Percentiles rank a stretch among this genome's conserved stretches.
phyloP scores from a whole-genome alignment of 2,797 vertebrate species.

The Odontamblyopus lacepedii region DNA sequence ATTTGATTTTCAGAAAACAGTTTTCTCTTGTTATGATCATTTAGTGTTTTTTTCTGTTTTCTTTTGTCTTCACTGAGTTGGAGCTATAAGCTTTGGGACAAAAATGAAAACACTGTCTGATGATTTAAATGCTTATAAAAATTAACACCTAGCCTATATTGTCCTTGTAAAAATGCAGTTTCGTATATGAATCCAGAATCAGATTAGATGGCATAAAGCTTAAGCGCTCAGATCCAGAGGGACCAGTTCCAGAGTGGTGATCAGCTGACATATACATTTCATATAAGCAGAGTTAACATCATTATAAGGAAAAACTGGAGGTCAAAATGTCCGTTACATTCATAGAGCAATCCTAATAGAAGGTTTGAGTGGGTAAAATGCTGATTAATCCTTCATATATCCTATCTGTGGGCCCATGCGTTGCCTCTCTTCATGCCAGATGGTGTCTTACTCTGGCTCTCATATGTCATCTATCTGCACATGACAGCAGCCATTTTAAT shows the following conservation, averaged over 20 bases:
- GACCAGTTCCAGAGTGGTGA: not conserved
- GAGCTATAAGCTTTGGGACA: not conserved
- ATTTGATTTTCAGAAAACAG: not conserved
- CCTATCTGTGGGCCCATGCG: slow-evolving; percentile 40
- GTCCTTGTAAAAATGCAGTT: not conserved
- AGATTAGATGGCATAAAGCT: not conserved
- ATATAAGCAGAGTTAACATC: not conserved
- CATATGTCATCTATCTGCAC: slow-evolving; percentile 56
- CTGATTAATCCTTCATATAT: slow-evolving; percentile 31
- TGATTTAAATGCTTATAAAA: not conserved
- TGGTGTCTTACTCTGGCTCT: slow-evolving; percentile 56
- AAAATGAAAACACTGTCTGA: not conserved
- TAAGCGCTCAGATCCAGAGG: not conserved
- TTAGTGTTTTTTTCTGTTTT: not conserved
- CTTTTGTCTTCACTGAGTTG: not conserved
- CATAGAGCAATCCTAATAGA: slow-evolving; percentile 12
- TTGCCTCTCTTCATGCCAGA: slow-evolving; percentile 46
- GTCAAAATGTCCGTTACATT: slow-evolving; percentile 5
- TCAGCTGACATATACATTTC: slow-evolving; percentile 4
- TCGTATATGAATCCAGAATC: not conserved
- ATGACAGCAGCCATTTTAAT: slow-evolving; percentile 66
- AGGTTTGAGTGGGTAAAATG: not conserved
- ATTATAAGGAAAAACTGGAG: not conserved
- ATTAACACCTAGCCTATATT: not conserved
- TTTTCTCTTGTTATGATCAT: not conserved